Percentiles rank a stretch among this genome's conserved stretches.
These are phyloP conservation scores for Amblyraja radiata DNA, from an alignment of 2,797 vertebrate species.

Conservation along the genomic window DNA sequence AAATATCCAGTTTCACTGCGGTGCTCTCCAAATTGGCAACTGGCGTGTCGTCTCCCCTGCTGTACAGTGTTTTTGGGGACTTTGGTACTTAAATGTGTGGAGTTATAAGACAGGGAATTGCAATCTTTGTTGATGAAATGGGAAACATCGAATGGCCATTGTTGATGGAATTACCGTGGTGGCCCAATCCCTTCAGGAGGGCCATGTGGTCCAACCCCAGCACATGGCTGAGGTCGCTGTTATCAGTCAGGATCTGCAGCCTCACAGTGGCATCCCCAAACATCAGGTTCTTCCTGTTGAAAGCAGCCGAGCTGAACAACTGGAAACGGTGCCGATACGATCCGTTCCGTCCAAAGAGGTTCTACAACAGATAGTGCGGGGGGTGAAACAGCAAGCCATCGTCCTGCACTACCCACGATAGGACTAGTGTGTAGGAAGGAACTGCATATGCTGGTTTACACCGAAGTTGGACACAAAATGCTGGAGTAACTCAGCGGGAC, in stretches of 20 bases:
- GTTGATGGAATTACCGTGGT: slow-evolving; percentile 66
- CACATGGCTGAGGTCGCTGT: slow-evolving; percentile 69
- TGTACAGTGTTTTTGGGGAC: not conserved
- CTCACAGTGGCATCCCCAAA: slow-evolving; percentile 70
- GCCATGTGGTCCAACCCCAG: slow-evolving; percentile 80
- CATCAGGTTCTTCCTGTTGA: slow-evolving; percentile 69
- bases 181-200: slow-evolving; percentile 83
- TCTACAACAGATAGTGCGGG: slow-evolving; percentile 51
- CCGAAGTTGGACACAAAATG: too few relatives aligned
- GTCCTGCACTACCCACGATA: not conserved
- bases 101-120: not conserved
- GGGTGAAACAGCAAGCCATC: not conserved
- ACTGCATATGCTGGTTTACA: too few relatives aligned
- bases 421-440: too few relatives aligned
- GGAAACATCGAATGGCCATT: too few relatives aligned
- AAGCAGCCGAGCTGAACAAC: slow-evolving; percentile 69
- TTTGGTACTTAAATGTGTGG: not conserved
- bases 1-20: not conserved
- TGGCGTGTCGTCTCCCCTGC: not conserved
- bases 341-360: slow-evolving; percentile 70
- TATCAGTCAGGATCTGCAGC: slow-evolving; percentile 61
- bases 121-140: not conserved
- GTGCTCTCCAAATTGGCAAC: not conserved
- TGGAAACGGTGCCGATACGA: slow-evolving; percentile 65
- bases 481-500: too few relatives aligned